Percentiles rank a stretch among this genome's conserved stretches.
Evolutionary conservation across 2,797 vertebrate genomes (phyloP).

Genomic region (Acanthopagrus latus): DNA sequence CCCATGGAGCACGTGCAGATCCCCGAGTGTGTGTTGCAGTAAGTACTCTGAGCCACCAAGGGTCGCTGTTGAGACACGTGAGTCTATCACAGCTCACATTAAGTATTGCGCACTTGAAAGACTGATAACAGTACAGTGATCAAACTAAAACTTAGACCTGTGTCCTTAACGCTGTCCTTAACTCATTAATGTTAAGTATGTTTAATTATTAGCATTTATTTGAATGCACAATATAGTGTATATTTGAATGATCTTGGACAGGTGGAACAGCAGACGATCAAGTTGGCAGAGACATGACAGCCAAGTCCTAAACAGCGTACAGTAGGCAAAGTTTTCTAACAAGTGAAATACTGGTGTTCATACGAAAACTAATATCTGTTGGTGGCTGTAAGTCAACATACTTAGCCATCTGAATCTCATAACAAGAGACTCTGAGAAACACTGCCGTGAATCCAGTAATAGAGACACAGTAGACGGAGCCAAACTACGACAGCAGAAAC

Average conservation of each 20-base stretch:
- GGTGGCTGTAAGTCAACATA: too few species aligned
- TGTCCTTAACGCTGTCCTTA: conserved; percentile 1
- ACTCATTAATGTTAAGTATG: not conserved
- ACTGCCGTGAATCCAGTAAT: not conserved
- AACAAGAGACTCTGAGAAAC: conserved; percentile 1
- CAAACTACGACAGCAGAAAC: too few species aligned
- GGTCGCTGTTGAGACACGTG: conserved; percentile 41
- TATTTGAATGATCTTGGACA: not conserved
- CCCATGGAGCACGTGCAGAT: conserved; percentile 98
- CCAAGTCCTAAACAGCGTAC: not conserved
- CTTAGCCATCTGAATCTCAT: not conserved
- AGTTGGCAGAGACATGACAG: not conserved
- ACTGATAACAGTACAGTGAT: not conserved
- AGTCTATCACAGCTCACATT: not conserved
- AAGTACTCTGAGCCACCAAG: conserved; percentile 80
- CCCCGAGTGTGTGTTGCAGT: conserved; percentile 95
- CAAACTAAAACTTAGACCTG: not conserved
- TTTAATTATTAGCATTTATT: not conserved
- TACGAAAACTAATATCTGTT: too few species aligned
- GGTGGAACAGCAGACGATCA: not conserved
- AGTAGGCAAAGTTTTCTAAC: not conserved
- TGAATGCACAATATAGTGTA: not conserved
- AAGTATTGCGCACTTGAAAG: not conserved
- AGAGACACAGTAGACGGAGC: too few species aligned
- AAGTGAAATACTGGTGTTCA: not conserved